These are phyloP conservation scores for Brassicogethes aeneus DNA, from an alignment of 2,888 invertebrate species.

Conservation along the genomic window DNA sequence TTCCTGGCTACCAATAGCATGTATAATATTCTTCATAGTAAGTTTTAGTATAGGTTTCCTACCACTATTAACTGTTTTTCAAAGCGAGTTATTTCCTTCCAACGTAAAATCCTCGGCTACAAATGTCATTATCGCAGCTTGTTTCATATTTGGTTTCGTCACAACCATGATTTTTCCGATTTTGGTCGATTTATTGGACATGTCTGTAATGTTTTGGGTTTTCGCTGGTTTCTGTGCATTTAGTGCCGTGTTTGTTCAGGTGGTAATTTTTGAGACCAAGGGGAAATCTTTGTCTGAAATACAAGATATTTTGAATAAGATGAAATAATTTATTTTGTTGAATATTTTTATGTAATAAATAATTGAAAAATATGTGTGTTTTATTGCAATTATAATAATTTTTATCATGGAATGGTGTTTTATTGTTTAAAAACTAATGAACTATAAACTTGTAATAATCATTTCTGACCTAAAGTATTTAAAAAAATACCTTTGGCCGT, in stretches of 20 bases:
- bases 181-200: not conserved
- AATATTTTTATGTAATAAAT: no score
- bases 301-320: conserved; percentile 1
- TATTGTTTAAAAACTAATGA: no score
- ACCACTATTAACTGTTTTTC: conserved; percentile 70
- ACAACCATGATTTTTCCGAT: not conserved
- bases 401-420: no score
- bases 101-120: conserved; percentile 62
- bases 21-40: conserved; percentile 60
- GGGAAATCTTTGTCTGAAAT: not conserved
- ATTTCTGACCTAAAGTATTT: no score
- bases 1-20: conserved; percentile 60
- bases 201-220: not conserved
- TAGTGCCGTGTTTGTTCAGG: not conserved
- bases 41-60: conserved; percentile 64
- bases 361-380: no score
- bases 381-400: no score
- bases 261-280: not conserved
- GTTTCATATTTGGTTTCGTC: conserved; percentile 15
- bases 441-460: no score
- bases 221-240: not conserved
- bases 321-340: not conserved
- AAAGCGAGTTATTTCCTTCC: conserved; percentile 72
- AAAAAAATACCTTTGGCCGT: no score
- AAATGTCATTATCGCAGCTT: conserved; percentile 13